Conservation (phyloP, 2,113 vertebrate species). For the Dunckerocampus dactyliophorus region DNA sequence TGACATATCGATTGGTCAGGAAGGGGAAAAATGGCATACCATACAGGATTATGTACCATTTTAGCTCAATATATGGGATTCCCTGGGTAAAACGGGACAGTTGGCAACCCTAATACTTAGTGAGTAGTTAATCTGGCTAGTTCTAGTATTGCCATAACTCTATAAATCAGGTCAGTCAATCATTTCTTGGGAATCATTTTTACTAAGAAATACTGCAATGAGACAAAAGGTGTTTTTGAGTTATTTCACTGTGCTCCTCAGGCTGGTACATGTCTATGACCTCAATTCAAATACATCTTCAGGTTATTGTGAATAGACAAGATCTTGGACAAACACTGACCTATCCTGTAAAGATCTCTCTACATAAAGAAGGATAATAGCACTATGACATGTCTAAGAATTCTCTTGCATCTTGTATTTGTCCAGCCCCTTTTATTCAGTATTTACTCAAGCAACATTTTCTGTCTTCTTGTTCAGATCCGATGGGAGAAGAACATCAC, state of each 20-base stretch:
- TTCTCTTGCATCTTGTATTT: neutral
- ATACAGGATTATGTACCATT: too few relatives aligned
- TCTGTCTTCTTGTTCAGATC: slow-evolving; percentile 75
- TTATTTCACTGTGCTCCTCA: slow-evolving; percentile 29
- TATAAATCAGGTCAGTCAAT: too few relatives aligned
- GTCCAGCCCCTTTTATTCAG: slow-evolving; percentile 10
- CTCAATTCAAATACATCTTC: slow-evolving; percentile 15
- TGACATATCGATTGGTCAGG: too few relatives aligned
- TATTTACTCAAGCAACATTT: slow-evolving; percentile 32
- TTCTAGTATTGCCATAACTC: too few relatives aligned
- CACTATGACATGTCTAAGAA: slow-evolving; percentile 46
- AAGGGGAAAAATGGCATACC: too few relatives aligned
- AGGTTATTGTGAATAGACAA: slow-evolving; percentile 17
- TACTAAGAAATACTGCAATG: neutral
- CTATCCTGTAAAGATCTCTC: slow-evolving; percentile 44
- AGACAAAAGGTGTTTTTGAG: slow-evolving; percentile 8
- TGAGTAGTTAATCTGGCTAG: too few relatives aligned
- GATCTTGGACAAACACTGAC: slow-evolving; percentile 34
- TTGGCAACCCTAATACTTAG: too few relatives aligned
- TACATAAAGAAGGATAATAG: slow-evolving; percentile 28
- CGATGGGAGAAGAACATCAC: slow-evolving; percentile 99
- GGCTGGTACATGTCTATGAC: slow-evolving; percentile 39
- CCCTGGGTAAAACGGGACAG: too few relatives aligned
- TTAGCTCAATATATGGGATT: too few relatives aligned
- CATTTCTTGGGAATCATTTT: neutral